Percentiles rank a stretch among this genome's conserved stretches.
These are phyloP conservation scores for Spheniscus humboldti DNA, from an alignment of 2,797 vertebrate genomes.

Conservation along the genomic window DNA sequence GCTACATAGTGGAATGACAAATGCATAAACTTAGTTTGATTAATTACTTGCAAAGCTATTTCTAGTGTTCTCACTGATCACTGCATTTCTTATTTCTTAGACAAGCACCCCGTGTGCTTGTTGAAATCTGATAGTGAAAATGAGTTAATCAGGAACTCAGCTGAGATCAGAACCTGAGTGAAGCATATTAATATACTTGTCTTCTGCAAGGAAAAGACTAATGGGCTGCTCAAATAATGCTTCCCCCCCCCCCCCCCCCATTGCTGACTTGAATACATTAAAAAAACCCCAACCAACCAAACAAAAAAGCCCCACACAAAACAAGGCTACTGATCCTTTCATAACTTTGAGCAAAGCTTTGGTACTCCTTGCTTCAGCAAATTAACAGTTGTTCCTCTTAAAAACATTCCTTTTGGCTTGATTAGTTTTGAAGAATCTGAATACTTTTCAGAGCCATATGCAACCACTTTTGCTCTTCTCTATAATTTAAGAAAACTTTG, in stretches of 20 bases:
- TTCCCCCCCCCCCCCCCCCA: too few relatives aligned
- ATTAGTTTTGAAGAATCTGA: background rate
- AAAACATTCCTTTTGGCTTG: background rate
- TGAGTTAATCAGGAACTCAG: background rate
- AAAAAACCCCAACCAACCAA: background rate
- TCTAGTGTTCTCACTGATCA: background rate
- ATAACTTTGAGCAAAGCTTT: background rate
- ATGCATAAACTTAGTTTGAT: background rate
- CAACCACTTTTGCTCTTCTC: background rate
- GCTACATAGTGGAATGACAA: background rate
- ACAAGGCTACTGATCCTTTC: background rate
- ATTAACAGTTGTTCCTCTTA: background rate
- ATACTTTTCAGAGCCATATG: background rate
- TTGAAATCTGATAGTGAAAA: background rate
- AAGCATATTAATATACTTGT: background rate
- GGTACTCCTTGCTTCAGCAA: background rate
- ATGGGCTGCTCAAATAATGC: background rate
- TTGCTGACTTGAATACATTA: background rate
- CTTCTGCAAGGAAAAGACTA: background rate
- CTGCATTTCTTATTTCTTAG: background rate
- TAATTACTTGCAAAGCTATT: background rate
- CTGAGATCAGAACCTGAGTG: background rate
- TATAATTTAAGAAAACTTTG: background rate
- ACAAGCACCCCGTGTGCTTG: background rate
- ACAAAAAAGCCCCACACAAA: accelerated